These are phyloP conservation scores for Lepidurus couesii DNA, from an alignment of 1,140 invertebrate species.

Conservation along the genomic window DNA sequence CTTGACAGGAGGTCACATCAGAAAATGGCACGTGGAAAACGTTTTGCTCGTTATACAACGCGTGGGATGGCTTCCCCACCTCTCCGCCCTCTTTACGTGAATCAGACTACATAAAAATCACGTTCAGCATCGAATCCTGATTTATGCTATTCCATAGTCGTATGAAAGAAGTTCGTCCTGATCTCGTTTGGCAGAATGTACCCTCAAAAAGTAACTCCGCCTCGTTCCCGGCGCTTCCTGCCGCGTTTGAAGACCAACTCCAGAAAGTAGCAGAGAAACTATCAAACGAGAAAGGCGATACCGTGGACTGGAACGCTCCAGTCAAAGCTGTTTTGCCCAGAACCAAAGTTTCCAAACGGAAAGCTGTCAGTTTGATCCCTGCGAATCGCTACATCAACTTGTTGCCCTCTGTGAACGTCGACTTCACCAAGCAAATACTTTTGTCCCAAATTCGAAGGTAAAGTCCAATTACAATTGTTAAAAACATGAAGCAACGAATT, in stretches of 20 bases:
- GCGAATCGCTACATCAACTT: neutral
- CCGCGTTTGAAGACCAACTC: neutral
- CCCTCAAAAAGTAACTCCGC: neutral
- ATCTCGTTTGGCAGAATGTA: neutral
- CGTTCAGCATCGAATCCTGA: neutral
- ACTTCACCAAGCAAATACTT: neutral
- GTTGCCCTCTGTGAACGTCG: neutral
- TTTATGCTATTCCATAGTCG: neutral
- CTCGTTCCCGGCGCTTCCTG: neutral
- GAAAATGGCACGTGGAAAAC: neutral
- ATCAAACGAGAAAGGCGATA: neutral
- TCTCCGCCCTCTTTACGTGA: neutral
- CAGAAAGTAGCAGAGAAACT: neutral
- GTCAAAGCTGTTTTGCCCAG: neutral
- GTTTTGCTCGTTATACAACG: neutral
- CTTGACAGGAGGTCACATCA: neutral
- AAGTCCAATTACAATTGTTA: neutral
- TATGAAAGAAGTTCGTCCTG: slow-evolving; percentile 11
- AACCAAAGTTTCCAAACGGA: neutral
- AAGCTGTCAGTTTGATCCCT: neutral
- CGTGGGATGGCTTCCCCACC: neutral
- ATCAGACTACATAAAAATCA: neutral
- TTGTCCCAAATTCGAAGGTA: neutral
- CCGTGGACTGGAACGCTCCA: slow-evolving; percentile 2
- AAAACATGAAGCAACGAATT: neutral